phyloP scores from a whole-genome alignment of 2,113 vertebrate species.

The Hemibates koningsi region DNA sequence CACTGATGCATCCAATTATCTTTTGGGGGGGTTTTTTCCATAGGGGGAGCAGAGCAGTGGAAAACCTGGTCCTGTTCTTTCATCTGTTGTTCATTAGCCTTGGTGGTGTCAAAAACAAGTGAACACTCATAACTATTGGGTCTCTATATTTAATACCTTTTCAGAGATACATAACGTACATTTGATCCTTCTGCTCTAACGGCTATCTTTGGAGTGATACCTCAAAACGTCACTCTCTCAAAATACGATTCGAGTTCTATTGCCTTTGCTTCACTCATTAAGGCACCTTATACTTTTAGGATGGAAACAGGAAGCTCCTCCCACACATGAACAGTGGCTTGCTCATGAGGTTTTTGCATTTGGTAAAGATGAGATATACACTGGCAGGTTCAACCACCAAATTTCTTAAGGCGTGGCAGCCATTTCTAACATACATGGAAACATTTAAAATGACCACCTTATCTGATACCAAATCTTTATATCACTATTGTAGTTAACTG shows the following conservation, averaged over 20 bases:
- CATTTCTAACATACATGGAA: not conserved
- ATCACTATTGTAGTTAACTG: not conserved
- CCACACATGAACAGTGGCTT: not conserved
- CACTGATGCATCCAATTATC: not conserved
- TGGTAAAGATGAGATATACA: not conserved
- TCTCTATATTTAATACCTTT: not conserved
- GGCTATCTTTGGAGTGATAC: not conserved
- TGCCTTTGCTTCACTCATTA: not conserved
- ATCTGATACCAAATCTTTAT: not conserved
- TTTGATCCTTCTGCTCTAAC: not conserved
- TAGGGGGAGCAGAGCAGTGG: not conserved
- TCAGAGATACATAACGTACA: not conserved
- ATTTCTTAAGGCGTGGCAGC: not conserved
- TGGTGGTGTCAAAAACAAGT: not conserved
- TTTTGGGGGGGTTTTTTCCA: not conserved
- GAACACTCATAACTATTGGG: not conserved
- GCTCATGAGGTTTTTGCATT: not conserved
- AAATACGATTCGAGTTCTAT: not conserved
- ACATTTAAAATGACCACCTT: not conserved
- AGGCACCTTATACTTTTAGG: not conserved
- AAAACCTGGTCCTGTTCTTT: not conserved
- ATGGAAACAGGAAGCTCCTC: not conserved
- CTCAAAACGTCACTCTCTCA: not conserved
- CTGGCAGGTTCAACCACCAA: not conserved
- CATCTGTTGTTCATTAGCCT: not conserved